Base-by-base conservation (phyloP, 1,140 invertebrate genomes). In the Hypothenemus hampei region DNA sequence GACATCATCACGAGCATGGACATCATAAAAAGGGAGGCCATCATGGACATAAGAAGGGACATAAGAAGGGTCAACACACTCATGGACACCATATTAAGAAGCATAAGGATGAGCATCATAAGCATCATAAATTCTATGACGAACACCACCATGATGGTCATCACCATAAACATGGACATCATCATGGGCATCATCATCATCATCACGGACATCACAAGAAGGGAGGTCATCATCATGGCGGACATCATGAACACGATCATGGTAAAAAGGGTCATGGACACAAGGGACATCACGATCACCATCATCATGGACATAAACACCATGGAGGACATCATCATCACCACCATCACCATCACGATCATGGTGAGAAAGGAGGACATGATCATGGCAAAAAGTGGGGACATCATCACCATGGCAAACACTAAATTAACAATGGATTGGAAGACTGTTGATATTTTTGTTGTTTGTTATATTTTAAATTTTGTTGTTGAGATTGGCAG, bases 71-170 rank as follows among this genome's bases (percentile, higher is more conserved):
- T 0, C 81, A 83, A 59, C 83, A 81, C 45, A 82, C 81, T 11
- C 75, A 78, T 66, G 86, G 86, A 18, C 87, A 85, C 68, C 84
- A 87, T 68, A 84, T 88, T 66, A 89, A 88, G 64, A 84, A 86
- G 62, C 81, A 86, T 70, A 85, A 86, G 69, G 83, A 81, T 4
- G 87, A 85, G 0, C 81, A 87, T 60, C 84, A 88, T 66, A 81
- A 82, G 62, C 83, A 87, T 60, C 81, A 82, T 59, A 84, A 84
- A 24, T 77, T 60, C 81, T 85, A 55, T 84, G 84, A 11, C 58
- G 66, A 86, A 64, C 81, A 77, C 69, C 81, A 86, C 71, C 85
- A 86, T 67, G 82, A 81, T 4, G 87, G 85, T 0, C 81, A 87
- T 59, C 84, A 88, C 67, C 80, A 81, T 62, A 84, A 87, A 62